Conservation (phyloP, 2,113 vertebrate genomes). For the Gnathonemus longibarbis region DNA sequence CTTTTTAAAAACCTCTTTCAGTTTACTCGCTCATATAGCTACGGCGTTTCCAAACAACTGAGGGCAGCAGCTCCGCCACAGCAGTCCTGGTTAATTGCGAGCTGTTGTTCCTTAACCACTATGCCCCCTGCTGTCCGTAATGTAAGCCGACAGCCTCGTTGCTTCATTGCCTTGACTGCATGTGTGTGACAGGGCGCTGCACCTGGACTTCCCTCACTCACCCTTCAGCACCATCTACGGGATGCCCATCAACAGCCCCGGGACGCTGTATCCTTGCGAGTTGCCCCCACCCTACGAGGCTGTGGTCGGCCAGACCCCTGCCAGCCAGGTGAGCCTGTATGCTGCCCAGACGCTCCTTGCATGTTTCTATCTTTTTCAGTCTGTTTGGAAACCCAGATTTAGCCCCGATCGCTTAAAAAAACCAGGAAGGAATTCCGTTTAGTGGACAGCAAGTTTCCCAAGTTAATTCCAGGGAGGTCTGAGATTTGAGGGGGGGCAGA, state of each 20-base stretch:
- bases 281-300: constrained; percentile 91
- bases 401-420: not conserved
- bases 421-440: not conserved
- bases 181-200: constrained; percentile 67
- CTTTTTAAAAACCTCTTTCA: not conserved
- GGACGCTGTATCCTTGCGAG: constrained; percentile 82
- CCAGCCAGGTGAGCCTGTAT: constrained; percentile 72
- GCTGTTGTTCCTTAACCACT: not conserved
- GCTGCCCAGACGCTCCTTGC: not conserved
- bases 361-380: not conserved
- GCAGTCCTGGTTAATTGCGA: not conserved
- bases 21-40: not conserved
- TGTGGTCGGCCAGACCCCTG: constrained; percentile 72
- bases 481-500: not conserved
- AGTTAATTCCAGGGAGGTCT: not conserved
- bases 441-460: not conserved
- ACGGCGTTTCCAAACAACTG: not conserved
- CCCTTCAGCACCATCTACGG: constrained; percentile 83
- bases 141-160: not conserved
- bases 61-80: not conserved
- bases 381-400: not conserved
- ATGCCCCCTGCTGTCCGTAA: not conserved
- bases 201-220: constrained; percentile 80
- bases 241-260: constrained; percentile 84
- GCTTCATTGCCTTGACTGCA: not conserved